phyloP scores from a whole-genome alignment of 2,797 vertebrate species.

The Buceros bicornis region DNA sequence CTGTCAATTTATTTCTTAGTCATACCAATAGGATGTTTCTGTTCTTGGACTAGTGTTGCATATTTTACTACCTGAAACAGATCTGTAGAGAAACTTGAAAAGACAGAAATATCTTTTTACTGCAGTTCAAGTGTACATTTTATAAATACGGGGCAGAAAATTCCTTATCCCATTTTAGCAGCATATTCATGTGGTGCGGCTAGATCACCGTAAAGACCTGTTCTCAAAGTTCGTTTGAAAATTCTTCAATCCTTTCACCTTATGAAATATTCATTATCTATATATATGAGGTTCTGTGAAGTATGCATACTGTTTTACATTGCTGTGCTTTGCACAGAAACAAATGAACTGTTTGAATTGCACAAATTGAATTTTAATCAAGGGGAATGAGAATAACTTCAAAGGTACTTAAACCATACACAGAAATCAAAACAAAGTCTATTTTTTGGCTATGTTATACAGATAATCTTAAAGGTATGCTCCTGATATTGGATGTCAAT shows the following conservation, averaged over 20 bases:
- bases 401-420: not conserved
- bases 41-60: not conserved
- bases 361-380: slow-evolving; percentile 3
- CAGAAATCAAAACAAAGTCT: not conserved
- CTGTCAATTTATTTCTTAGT: not conserved
- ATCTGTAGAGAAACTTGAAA: not conserved
- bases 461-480: not conserved
- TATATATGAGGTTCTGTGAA: not conserved
- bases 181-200: not conserved
- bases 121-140: not conserved
- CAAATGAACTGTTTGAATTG: not conserved
- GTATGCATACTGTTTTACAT: not conserved
- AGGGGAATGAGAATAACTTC: not conserved
- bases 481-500: not conserved
- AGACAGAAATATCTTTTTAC: not conserved
- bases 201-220: not conserved
- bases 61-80: not conserved
- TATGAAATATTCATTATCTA: not conserved
- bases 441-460: not conserved
- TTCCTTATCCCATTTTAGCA: not conserved
- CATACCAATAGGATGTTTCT: not conserved
- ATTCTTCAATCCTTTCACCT: not conserved
- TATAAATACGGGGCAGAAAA: not conserved
- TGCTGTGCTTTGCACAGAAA: not conserved
- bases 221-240: not conserved